A percentile compares a stretch with the other conserved stretches of the same genome.
Conservation (phyloP, 2,113 vertebrate genomes). For the Psettodes erumei region DNA sequence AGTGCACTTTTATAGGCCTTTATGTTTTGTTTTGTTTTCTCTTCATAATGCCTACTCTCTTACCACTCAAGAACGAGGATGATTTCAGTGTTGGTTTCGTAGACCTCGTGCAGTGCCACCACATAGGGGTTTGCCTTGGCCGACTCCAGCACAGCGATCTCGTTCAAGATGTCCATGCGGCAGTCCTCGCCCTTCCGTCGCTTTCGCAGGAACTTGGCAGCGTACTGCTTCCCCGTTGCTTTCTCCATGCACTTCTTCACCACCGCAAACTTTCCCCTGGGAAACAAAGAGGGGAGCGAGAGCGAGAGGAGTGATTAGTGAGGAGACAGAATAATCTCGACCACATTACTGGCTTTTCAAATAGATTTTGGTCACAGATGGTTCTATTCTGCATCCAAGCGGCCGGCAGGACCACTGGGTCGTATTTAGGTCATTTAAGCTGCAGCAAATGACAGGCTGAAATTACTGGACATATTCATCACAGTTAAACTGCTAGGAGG, state of each 20-base stretch:
- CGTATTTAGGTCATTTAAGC: conserved; percentile 19
- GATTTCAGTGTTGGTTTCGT: conserved; percentile 91
- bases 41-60: conserved; percentile 47
- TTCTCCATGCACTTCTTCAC: conserved; percentile 95
- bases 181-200: conserved; percentile 94
- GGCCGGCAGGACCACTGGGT: conserved; percentile 15
- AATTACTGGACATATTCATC: conserved; percentile 38
- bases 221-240: conserved; percentile 90
- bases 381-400: conserved; percentile 24
- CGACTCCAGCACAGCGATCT: conserved; percentile 93
- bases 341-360: conserved; percentile 44
- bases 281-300: conserved; percentile 25
- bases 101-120: conserved; percentile 93
- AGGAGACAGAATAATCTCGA: conserved; percentile 44
- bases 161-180: conserved; percentile 93
- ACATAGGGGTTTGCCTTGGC: conserved; percentile 90
- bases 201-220: conserved; percentile 96
- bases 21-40: not conserved
- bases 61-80: conserved; percentile 96
- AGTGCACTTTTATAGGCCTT: conserved; percentile 1
- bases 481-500: conserved; percentile 40
- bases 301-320: conserved; percentile 33
- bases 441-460: conserved; percentile 33
- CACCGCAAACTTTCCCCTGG: conserved; percentile 96
- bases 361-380: conserved; percentile 42